Percentiles rank a stretch among this genome's conserved stretches.
Conservation (phyloP, 2,797 vertebrate species). For the Sebastes paucispinis region DNA sequence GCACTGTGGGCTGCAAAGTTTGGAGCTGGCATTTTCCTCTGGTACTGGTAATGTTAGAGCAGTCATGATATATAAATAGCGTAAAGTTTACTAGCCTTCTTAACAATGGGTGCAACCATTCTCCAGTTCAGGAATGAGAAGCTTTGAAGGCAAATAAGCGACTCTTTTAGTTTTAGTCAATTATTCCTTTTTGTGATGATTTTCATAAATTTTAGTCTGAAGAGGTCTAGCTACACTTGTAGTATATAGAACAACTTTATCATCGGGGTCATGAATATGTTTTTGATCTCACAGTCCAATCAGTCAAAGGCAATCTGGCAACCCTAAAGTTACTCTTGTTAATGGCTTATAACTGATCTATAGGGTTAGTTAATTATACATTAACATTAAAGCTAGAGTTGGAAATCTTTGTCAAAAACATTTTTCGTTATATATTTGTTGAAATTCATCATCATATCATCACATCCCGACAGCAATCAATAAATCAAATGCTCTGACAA, state of each 20-base stretch:
- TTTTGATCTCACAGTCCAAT: neutral
- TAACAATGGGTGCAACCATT: neutral
- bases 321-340: neutral
- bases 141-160: neutral
- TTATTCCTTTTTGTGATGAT: neutral
- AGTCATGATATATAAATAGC: conserved; percentile 13
- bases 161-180: neutral
- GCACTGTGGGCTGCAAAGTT: conserved; percentile 42
- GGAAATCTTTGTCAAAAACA: too few species aligned
- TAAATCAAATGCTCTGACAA: neutral
- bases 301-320: neutral
- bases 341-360: neutral
- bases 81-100: conserved; percentile 9
- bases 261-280: too few species aligned
- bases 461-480: neutral
- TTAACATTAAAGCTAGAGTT: neutral
- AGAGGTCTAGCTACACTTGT: neutral
- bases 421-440: neutral
- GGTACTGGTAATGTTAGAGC: conserved; percentile 15
- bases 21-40: conserved; percentile 33
- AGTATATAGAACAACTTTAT: neutral
- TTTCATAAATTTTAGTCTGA: neutral
- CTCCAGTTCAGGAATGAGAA: neutral
- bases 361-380: neutral
- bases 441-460: neutral